Evolutionary conservation across 2,113 vertebrate genomes (phyloP).

Genomic region (Apodemus sylvaticus): DNA sequence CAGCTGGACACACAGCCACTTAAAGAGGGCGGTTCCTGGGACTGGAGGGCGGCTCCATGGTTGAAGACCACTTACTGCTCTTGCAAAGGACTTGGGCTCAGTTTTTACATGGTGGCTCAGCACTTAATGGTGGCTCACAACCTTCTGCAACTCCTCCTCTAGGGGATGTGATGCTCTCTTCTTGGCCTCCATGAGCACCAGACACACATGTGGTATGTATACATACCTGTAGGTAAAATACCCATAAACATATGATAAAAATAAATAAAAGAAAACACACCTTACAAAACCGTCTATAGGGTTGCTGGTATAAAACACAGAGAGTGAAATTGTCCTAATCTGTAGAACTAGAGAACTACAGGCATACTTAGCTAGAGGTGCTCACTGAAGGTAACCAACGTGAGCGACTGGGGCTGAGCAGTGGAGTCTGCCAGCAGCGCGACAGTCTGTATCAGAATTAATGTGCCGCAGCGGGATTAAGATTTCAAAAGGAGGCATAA

Average conservation of each 20-base stretch:
- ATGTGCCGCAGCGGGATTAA: slow-evolving; percentile 38
- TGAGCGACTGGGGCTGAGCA: slow-evolving; percentile 42
- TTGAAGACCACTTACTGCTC: background rate
- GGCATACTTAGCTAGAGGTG: background rate
- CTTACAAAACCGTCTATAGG: background rate
- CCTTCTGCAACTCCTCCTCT: background rate
- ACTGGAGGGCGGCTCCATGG: background rate
- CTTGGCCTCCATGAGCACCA: too few relatives aligned
- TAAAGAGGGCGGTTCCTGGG: background rate
- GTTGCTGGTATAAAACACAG: background rate
- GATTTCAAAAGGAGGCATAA: slow-evolving; percentile 52
- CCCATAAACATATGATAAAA: background rate
- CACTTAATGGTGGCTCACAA: background rate
- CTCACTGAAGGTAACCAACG: slow-evolving; percentile 20
- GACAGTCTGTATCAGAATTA: slow-evolving; percentile 32
- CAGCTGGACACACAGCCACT: background rate
- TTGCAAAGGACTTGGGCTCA: background rate
- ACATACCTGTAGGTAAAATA: background rate
- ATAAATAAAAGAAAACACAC: background rate
- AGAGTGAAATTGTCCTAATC: slow-evolving; percentile 56
- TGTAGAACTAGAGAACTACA: slow-evolving; percentile 41
- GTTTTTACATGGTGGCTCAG: too few relatives aligned
- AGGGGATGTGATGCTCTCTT: background rate
- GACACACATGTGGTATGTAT: too few relatives aligned
- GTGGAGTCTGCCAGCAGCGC: background rate